A percentile compares a stretch with the other conserved stretches of the same genome.
Evolutionary conservation across 2,888 invertebrate species (phyloP).

Genomic region (Vandiemenella viatica): DNA sequence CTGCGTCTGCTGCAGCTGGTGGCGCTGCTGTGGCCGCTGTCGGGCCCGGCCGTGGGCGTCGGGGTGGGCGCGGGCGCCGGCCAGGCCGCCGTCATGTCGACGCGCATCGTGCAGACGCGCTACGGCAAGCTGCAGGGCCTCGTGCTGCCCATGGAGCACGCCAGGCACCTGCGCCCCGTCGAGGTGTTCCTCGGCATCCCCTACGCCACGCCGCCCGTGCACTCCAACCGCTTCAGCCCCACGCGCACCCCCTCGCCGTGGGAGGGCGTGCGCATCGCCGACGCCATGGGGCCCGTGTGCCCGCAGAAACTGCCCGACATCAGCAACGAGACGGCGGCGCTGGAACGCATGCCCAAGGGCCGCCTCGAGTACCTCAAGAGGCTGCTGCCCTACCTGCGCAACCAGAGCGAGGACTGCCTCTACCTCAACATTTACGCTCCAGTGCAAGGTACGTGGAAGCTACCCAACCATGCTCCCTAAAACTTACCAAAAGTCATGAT

Average conservation of each 20-base stretch:
- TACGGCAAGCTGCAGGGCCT: constrained; percentile 76
- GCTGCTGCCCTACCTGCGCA: constrained; percentile 66
- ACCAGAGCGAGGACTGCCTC: constrained; percentile 94
- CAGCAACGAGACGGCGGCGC: constrained; percentile 65
- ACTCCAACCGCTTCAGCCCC: constrained; percentile 77
- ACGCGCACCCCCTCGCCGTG: constrained; percentile 84
- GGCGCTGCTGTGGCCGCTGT: neutral
- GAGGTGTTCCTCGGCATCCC: constrained; percentile 77
- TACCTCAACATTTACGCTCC: constrained; percentile 94
- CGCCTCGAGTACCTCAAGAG: constrained; percentile 76
- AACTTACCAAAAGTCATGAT: too few species aligned
- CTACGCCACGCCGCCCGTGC: constrained; percentile 72
- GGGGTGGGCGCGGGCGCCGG: neutral
- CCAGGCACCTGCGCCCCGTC: constrained; percentile 55
- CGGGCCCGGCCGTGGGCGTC: too few species aligned
- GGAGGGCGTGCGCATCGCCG: constrained; percentile 58
- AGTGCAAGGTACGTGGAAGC: constrained; percentile 81
- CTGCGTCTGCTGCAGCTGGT: neutral
- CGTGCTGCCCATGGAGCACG: constrained; percentile 50
- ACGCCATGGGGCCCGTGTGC: constrained; percentile 62
- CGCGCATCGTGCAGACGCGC: constrained; percentile 67
- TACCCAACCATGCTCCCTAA: too few species aligned
- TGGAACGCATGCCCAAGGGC: constrained; percentile 81
- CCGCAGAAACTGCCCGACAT: constrained; percentile 74
- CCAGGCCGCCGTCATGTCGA: constrained; percentile 22